Base-by-base conservation (phyloP, 2,888 invertebrate species). In the Lomographa bimaculata region DNA sequence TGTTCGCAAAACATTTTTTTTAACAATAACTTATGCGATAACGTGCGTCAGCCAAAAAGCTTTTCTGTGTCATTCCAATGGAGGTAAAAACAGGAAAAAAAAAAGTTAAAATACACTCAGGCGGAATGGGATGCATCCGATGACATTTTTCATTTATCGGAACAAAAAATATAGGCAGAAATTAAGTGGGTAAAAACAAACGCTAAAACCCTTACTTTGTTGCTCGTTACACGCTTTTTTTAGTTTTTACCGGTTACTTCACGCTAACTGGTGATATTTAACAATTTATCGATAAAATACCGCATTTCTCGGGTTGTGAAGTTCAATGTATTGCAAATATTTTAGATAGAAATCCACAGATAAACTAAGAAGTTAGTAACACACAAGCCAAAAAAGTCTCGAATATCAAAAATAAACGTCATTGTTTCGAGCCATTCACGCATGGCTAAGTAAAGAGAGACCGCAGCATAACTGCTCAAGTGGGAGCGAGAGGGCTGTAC, bases 41-140 rank as follows among this genome's bases (percentile, higher is more conserved):
- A 84, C 76, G 68, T 68, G 53, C 72, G 77, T 71, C 77, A 68
- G 71, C 73, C 83, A 85, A 86, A 87, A 79, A 89, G 89, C 89
- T 79, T 89, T 87, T 86, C 84, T 78, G 85, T 89, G 89, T 89
- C 77, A 64, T 64, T 65, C 64, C 57, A 57, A 54, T 47, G 50
- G 45, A 60, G 61, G 65, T 67, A 68, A 74, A 70, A 69, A 50
- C 29, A 57, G 67, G 69, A 71, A 68, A 64, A 71, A 60, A 61
- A 60, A 49, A 54, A n/a, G n/a, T n/a, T n/a, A 50, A 66, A 47
- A 48, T 61, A 64, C 54, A 46, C 48, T 27, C 43, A 43, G 40
- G 34, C 45, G 43, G 62, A 64, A 72, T 71, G 75, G 78, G 77
- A 79, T 77, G 74, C 78, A 71, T 60, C 65, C 71, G 71, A 70